These are phyloP conservation scores for Phycodurus eques DNA, from an alignment of 2,113 vertebrate species.

Conservation along the genomic window DNA sequence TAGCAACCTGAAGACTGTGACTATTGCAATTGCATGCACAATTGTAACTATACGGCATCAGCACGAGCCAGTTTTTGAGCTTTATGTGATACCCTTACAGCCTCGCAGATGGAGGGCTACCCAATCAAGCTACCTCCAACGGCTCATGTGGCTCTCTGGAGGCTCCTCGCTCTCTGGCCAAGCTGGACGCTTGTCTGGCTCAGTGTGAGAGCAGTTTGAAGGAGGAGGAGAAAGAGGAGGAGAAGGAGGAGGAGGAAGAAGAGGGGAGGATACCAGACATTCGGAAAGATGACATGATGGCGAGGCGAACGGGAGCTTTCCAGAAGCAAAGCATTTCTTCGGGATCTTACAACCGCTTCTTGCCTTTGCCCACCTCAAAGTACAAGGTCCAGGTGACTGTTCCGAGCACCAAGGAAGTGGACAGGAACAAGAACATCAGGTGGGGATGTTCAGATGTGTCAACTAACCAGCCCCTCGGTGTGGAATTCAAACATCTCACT, in stretches of 20 bases:
- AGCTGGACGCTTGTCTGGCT: constrained; percentile 60
- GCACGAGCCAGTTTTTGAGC: constrained; percentile 25
- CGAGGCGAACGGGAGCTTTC: constrained; percentile 64
- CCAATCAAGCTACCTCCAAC: constrained; percentile 11
- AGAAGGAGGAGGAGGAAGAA: constrained; percentile 66
- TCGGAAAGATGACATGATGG: constrained; percentile 77
- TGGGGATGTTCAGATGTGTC: constrained; percentile 41
- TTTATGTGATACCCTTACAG: constrained; percentile 48
- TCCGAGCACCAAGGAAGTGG: constrained; percentile 29
- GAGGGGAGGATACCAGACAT: constrained; percentile 66
- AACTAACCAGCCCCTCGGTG: neutral
- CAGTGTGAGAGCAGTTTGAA: constrained; percentile 45
- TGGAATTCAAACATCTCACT: constrained; percentile 26
- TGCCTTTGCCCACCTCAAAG: constrained; percentile 61
- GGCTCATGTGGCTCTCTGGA: constrained; percentile 14
- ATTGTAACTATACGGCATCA: neutral
- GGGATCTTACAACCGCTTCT: constrained; percentile 57
- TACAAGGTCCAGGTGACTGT: constrained; percentile 32
- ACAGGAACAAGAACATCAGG: constrained; percentile 45
- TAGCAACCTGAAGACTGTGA: neutral
- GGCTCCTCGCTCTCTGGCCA: constrained; percentile 30
- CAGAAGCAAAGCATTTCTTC: constrained; percentile 52
- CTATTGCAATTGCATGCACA: neutral
- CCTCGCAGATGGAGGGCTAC: constrained; percentile 31
- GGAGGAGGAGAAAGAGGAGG: constrained; percentile 61